phyloP scores from a whole-genome alignment of 2,797 vertebrate species.

The Pangasius sanitwongsei region DNA sequence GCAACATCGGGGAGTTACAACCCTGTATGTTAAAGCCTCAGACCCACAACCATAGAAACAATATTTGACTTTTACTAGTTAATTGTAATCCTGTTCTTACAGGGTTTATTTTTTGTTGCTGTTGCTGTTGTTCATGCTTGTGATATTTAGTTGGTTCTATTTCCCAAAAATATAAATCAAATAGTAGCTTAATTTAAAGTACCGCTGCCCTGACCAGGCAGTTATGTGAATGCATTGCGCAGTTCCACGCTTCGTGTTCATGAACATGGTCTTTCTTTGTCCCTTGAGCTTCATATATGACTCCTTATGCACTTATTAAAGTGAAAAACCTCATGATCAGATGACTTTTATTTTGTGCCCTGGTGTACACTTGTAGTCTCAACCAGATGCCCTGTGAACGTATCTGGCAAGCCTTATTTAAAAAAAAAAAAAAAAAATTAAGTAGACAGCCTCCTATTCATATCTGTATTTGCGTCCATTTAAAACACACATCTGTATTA shows the following conservation, averaged over 20 bases:
- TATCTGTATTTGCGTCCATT: not conserved
- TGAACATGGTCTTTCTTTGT: not conserved
- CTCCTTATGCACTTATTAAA: not conserved
- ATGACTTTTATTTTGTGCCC: not conserved
- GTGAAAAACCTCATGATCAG: not conserved
- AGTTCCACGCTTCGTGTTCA: not conserved
- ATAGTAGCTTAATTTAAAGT: not conserved
- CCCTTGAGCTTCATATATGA: not conserved
- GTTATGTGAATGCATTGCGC: not conserved
- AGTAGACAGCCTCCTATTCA: not conserved
- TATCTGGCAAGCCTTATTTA: no score
- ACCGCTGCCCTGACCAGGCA: not conserved
- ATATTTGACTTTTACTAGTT: not conserved
- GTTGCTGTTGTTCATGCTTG: not conserved
- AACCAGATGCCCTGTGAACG: not conserved
- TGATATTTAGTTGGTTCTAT: not conserved
- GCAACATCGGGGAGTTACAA: not conserved
- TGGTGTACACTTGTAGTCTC: not conserved
- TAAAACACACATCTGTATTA: not conserved
- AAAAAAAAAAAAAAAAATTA: not conserved
- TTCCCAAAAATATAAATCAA: not conserved
- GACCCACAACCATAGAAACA: not conserved
- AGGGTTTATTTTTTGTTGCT: not conserved
- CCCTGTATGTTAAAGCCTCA: not conserved
- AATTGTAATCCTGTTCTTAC: not conserved